phyloP scores from a whole-genome alignment of 1,140 invertebrate genomes.

The Pemphigus obesinymphae region DNA sequence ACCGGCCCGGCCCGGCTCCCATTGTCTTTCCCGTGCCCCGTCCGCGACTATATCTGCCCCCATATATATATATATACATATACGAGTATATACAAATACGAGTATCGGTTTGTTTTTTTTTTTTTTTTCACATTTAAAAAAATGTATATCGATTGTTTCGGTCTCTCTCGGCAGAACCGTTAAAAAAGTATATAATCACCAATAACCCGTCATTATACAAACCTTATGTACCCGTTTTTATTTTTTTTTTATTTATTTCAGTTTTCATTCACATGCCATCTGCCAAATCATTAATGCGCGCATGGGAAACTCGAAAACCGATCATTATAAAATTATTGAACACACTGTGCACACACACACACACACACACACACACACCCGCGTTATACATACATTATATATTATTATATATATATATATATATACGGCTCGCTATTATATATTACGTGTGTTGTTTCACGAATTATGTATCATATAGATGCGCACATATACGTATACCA shows the following conservation, averaged over 20 bases:
- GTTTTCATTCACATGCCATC: constrained; percentile 38
- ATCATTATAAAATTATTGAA: constrained; percentile 34
- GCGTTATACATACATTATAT: neutral
- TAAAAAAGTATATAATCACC: constrained; percentile 24
- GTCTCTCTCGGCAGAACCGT: neutral
- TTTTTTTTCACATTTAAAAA: neutral
- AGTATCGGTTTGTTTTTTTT: neutral
- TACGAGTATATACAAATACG: neutral
- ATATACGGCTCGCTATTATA: neutral
- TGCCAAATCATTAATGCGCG: constrained; percentile 33
- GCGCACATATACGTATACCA: too few relatives aligned
- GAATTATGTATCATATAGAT: too few relatives aligned
- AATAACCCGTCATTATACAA: constrained; percentile 24
- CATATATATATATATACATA: neutral
- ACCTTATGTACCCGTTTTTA: too few relatives aligned
- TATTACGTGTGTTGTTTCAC: neutral
- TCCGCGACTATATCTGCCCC: neutral
- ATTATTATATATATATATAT: neutral
- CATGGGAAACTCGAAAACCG: constrained; percentile 40
- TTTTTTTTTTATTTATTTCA: constrained; percentile 12
- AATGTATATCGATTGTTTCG: constrained; percentile 31
- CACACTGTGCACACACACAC: neutral
- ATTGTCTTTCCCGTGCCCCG: neutral
- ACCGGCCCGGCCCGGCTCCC: neutral
- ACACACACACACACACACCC: neutral